Evolutionary conservation across 30 jellyfish, hydroid and myxozoan species (phyloP), one percentile per base, ranked within the genome.

Genomic region (Cassiopea andromeda): DNA sequence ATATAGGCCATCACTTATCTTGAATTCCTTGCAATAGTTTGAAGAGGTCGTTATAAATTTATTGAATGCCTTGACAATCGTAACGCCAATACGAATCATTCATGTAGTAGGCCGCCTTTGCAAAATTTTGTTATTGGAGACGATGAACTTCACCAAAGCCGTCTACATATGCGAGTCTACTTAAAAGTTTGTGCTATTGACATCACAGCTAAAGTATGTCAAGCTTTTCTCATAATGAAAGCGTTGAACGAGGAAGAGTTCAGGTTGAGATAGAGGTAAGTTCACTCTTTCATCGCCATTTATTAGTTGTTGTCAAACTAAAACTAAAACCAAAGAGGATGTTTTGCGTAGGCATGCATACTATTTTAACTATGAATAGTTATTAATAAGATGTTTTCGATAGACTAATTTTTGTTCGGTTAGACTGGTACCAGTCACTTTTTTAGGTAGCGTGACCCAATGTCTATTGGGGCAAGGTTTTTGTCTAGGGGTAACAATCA

Each of bases 191-290:
- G 45, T 6, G 48, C 15, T 77, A 54, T 48, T 15, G 75, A 27
- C 50, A 7, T 15, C 74, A 27, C 17, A 49, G 50, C 45, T 38
- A 50, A 77, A 77, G 3, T 48, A 77, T 77, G 86, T 77, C 86
- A 50, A 77, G 86, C 16, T 49, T 44, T 15, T 77, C 4, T 69
- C 70, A 60, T 48, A 77, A 17, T 50, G 86, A 46, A 75, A 77
- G 75, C 75, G 86, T 50, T 43, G 86, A 48, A 77, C 70, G 46
- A 17, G 75, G 54, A 47, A 48, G 49, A 27, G 43, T 3, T 54
- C n/a, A 38, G 46, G 86, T n/a, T 48, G 50, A 48, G 50, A 75
- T 77, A 74, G 86, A 77, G 86, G 86, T 77, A 49, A 47, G 86
- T 77, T 49, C 2, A 75, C 19, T 27, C 43, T 17, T 61, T 61